A percentile compares a stretch with the other conserved stretches of the same genome.
These are phyloP conservation scores for Piprites chloris DNA, from an alignment of 2,113 vertebrate genomes.

Conservation along the genomic window DNA sequence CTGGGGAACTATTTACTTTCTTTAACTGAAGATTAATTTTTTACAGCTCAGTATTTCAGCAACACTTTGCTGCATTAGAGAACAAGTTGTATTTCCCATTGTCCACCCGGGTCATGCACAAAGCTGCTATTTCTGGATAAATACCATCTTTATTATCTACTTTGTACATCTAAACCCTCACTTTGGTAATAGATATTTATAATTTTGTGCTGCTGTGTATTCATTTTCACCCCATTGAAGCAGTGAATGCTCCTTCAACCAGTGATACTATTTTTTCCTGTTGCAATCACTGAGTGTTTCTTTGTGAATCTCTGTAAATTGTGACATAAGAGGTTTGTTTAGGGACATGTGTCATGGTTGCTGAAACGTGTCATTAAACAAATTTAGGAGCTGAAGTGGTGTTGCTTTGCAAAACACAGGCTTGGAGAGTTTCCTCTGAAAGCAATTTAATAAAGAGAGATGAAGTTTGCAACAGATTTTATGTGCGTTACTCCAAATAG, in stretches of 20 bases:
- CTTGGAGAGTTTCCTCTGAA: not conserved
- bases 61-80: not conserved
- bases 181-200: not conserved
- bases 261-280: not conserved
- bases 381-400: conserved; percentile 18
- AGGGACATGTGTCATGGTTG: not conserved
- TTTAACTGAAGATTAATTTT: conserved; percentile 4
- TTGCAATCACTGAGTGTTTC: not conserved
- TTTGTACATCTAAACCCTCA: not conserved
- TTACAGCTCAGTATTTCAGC: not conserved
- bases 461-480: not conserved
- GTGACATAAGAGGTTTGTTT: conserved; percentile 6
- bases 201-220: not conserved
- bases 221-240: not conserved
- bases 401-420: not conserved
- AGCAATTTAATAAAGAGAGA: not conserved
- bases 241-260: not conserved
- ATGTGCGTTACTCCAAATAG: not conserved
- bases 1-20: conserved; percentile 16
- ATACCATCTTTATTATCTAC: not conserved
- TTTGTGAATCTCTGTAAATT: not conserved
- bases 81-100: not conserved
- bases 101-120: not conserved
- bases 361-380: conserved; percentile 21
- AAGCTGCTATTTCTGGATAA: not conserved